Percentiles rank a stretch among this genome's conserved stretches.
These are phyloP conservation scores for Poeciliopsis retropinna DNA, from an alignment of 2,113 vertebrate genomes.

Conservation along the genomic window DNA sequence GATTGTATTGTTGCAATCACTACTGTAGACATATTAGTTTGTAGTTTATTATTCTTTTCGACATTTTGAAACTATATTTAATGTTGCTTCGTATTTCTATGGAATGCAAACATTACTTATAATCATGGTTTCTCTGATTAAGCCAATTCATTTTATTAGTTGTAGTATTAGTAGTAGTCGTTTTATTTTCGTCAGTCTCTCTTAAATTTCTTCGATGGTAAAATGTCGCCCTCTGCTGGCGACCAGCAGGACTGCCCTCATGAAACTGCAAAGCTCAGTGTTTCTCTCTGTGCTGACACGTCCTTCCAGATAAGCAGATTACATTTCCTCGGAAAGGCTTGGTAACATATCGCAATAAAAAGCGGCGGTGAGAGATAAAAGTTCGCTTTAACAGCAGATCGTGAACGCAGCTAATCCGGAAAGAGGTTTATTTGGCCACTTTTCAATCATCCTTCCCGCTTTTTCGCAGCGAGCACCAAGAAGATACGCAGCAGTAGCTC, in stretches of 20 bases:
- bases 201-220: neutral
- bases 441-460: slow-evolving; percentile 6
- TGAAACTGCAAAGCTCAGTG: slow-evolving; percentile 7
- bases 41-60: too few species aligned
- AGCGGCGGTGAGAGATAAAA: neutral
- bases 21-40: too few species aligned
- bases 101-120: too few species aligned
- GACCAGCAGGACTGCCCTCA: neutral
- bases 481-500: slow-evolving; percentile 44
- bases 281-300: slow-evolving; percentile 19
- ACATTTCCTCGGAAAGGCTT: neutral
- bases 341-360: neutral
- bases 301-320: slow-evolving; percentile 49
- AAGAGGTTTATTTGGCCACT: neutral
- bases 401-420: neutral
- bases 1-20: too few species aligned
- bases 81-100: too few species aligned
- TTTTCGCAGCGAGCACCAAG: slow-evolving; percentile 16
- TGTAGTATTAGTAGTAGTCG: neutral
- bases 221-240: slow-evolving; percentile 42
- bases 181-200: neutral
- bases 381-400: neutral
- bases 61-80: too few species aligned
- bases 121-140: too few species aligned
- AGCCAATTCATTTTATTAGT: neutral